Evolutionary conservation across 1,140 invertebrate species (phyloP).

Genomic region (Drosophila biarmipes): DNA sequence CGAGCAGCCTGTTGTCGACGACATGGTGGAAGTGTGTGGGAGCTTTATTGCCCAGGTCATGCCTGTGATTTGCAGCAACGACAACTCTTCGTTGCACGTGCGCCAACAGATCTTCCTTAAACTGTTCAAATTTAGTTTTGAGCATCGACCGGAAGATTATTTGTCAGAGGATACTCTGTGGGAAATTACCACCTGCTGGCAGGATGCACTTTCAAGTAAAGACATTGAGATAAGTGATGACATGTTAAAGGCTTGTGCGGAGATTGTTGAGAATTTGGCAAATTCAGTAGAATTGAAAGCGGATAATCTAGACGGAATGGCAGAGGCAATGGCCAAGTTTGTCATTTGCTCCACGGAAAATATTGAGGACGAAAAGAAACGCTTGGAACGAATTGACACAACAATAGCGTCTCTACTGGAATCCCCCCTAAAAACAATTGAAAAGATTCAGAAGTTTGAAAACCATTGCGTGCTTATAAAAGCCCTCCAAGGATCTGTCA

Average conservation of each 20-base stretch:
- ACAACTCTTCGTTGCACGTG: conserved; percentile 71
- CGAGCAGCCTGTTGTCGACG: conserved; percentile 50
- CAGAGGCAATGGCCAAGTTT: conserved; percentile 75
- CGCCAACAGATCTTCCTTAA: conserved; percentile 84
- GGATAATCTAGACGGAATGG: conserved; percentile 66
- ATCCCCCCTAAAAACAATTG: conserved; percentile 49
- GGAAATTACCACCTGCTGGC: conserved; percentile 86
- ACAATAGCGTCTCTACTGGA: conserved; percentile 49
- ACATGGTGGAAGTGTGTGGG: conserved; percentile 85
- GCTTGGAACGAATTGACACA: conserved; percentile 54
- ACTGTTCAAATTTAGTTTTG: conserved; percentile 85
- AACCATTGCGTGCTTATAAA: conserved; percentile 56
- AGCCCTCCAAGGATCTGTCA: conserved; percentile 38
- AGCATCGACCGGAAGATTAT: conserved; percentile 66
- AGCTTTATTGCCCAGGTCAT: conserved; percentile 85
- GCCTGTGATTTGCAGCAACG: conserved; percentile 82
- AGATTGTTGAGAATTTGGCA: conserved; percentile 56
- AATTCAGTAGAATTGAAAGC: conserved; percentile 29
- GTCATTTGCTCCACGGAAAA: conserved; percentile 75
- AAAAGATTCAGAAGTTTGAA: conserved; percentile 51
- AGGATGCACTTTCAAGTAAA: conserved; percentile 85
- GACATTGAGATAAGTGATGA: conserved; percentile 66
- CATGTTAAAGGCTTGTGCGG: conserved; percentile 54
- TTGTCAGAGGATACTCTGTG: conserved; percentile 85
- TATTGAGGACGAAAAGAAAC: conserved; percentile 61